Percentiles rank a stretch among this genome's conserved stretches.
These are phyloP conservation scores for Drosophila sucinea DNA, from an alignment of 1,140 invertebrate species.

Conservation along the genomic window DNA sequence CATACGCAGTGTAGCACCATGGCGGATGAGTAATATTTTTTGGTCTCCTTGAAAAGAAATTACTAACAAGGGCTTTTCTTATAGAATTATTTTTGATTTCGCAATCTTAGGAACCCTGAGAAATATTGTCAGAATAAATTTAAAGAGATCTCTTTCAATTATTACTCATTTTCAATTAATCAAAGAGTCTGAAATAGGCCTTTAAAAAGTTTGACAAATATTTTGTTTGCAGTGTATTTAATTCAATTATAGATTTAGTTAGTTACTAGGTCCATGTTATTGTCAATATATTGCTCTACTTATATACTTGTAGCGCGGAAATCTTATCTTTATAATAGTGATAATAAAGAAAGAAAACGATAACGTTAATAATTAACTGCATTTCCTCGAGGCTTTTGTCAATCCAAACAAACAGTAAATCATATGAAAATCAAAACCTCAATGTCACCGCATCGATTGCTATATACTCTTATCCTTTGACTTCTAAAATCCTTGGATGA, in stretches of 20 bases:
- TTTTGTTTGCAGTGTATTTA: not conserved
- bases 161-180: no score
- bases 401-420: slow-evolving; percentile 35
- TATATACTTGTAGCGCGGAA: not conserved
- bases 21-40: no score
- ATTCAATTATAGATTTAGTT: slow-evolving; percentile 5
- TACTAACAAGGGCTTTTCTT: no score
- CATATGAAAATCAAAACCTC: not conserved
- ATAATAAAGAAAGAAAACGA: slow-evolving; percentile 21
- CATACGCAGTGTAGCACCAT: no score
- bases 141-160: no score
- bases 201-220: not conserved
- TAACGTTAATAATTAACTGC: slow-evolving; percentile 9
- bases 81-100: no score
- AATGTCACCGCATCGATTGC: not conserved
- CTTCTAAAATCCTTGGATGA: no score
- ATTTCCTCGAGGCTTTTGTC: slow-evolving; percentile 28
- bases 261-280: slow-evolving; percentile 8
- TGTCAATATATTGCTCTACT: not conserved
- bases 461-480: no score
- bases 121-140: no score
- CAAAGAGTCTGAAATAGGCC: not conserved
- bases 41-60: no score
- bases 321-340: slow-evolving; percentile 34
- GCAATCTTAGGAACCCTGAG: no score